Conservation (phyloP, 2,888 invertebrate genomes). For the Tachina fera region DNA sequence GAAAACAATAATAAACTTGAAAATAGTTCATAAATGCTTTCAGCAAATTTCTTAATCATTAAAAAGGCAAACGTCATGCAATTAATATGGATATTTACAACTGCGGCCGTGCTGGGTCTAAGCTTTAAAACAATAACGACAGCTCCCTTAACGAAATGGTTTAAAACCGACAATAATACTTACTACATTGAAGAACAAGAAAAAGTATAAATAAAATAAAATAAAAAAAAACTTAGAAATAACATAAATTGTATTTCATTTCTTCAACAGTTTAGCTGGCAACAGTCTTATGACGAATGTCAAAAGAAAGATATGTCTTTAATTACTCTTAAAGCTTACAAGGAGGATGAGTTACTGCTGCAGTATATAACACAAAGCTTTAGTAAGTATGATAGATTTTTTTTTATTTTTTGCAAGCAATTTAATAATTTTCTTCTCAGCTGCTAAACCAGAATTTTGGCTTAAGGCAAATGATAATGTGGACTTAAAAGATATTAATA, state of each 20-base stretch:
- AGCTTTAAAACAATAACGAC: slow-evolving; percentile 7
- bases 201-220: slow-evolving; percentile 21
- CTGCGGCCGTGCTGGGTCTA: slow-evolving; percentile 12
- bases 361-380: slow-evolving; percentile 43
- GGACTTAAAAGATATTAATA: slow-evolving; percentile 50
- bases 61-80: slow-evolving; percentile 42
- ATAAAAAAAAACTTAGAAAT: background rate
- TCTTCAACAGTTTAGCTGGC: slow-evolving; percentile 47
- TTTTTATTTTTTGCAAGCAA: background rate
- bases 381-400: slow-evolving; percentile 21
- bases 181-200: slow-evolving; percentile 61
- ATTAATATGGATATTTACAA: slow-evolving; percentile 31
- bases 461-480: slow-evolving; percentile 44
- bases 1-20: background rate
- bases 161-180: slow-evolving; percentile 63
- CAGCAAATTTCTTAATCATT: slow-evolving; percentile 25
- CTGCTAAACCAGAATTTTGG: slow-evolving; percentile 60
- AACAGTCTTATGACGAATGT: slow-evolving; percentile 60
- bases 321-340: slow-evolving; percentile 42
- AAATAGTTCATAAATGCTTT: slow-evolving; percentile 16
- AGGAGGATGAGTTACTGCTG: slow-evolving; percentile 37
- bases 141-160: slow-evolving; percentile 65
- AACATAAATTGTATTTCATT: background rate
- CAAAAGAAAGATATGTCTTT: slow-evolving; percentile 47
- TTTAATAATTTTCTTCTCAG: slow-evolving; percentile 6